These are phyloP conservation scores for Lamprologus tigripictilis DNA, from an alignment of 2,113 vertebrate genomes.

Conservation along the genomic window DNA sequence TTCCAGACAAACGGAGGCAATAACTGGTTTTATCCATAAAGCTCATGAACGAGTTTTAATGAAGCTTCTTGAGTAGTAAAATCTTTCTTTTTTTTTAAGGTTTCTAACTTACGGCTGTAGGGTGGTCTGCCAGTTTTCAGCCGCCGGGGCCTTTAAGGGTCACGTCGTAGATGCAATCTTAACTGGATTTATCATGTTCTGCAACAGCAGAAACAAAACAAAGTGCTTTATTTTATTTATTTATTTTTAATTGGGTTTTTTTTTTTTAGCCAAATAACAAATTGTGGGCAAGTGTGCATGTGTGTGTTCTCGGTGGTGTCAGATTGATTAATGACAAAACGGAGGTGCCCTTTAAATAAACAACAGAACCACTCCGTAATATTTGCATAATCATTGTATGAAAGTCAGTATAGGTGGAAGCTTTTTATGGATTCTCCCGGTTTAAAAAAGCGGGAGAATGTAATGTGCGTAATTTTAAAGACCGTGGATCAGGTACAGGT, in stretches of 20 bases:
- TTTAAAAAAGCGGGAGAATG: neutral
- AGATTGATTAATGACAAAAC: neutral
- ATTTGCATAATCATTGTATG: neutral
- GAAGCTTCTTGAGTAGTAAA: neutral
- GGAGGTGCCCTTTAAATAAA: neutral
- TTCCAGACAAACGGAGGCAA: neutral
- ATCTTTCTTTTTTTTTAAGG: neutral
- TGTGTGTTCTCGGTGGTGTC: neutral
- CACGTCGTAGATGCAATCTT: neutral
- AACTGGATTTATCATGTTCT: neutral
- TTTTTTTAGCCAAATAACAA: neutral
- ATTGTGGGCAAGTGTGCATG: neutral
- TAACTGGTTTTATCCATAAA: neutral
- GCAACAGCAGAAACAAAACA: neutral
- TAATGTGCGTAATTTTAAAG: neutral
- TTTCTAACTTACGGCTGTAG: neutral
- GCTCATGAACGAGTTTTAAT: neutral
- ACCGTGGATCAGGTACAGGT: neutral
- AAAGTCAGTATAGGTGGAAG: neutral
- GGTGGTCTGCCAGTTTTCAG: slow-evolving; percentile 1
- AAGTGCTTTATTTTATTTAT: neutral
- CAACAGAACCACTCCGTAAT: neutral
- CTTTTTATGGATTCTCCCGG: neutral
- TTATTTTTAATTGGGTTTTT: neutral
- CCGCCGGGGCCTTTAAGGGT: slow-evolving; percentile 5